A percentile compares a stretch with the other conserved stretches of the same genome.
phyloP scores from a whole-genome alignment of 2,797 vertebrate genomes.

The Hyperoplus lanceolatus region DNA sequence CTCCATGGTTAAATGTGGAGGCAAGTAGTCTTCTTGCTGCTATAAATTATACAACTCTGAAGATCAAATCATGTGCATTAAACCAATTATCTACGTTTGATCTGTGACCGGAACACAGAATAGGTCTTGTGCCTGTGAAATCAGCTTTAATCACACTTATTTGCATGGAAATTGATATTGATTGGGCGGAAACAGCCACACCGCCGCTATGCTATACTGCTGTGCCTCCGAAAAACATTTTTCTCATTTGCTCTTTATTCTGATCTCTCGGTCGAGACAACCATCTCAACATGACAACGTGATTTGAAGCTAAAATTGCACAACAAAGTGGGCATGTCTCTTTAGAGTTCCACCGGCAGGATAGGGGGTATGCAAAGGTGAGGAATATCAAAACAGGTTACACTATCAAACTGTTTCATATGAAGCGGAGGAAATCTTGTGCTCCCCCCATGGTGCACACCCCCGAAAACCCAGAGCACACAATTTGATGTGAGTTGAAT shows the following conservation, averaged over 20 bases:
- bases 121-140: conserved; percentile 63
- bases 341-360: conserved; percentile 16
- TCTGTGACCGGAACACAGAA: conserved; percentile 53
- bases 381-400: conserved; percentile 54
- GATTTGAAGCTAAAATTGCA: conserved; percentile 21
- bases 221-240: conserved; percentile 17
- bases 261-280: conserved; percentile 26
- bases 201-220: background rate
- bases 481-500: conserved; percentile 58
- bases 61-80: conserved; percentile 50
- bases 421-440: conserved; percentile 39
- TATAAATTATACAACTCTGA: conserved; percentile 39
- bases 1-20: conserved; percentile 26
- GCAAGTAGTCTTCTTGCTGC: conserved; percentile 8
- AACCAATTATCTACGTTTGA: conserved; percentile 66
- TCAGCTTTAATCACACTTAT: conserved; percentile 74
- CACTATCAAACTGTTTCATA: conserved; percentile 47
- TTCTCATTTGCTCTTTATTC: conserved; percentile 20
- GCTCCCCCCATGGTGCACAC: conserved; percentile 37
- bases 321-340: conserved; percentile 19
- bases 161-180: conserved; percentile 77
- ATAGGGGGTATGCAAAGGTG: conserved; percentile 36
- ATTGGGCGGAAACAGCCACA: conserved; percentile 50
- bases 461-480: conserved; percentile 39
- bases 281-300: conserved; percentile 34